Percentiles rank a stretch among this genome's conserved stretches.
Evolutionary conservation across 2,888 invertebrate species (phyloP).

Genomic region (Pheosia gnoma): DNA sequence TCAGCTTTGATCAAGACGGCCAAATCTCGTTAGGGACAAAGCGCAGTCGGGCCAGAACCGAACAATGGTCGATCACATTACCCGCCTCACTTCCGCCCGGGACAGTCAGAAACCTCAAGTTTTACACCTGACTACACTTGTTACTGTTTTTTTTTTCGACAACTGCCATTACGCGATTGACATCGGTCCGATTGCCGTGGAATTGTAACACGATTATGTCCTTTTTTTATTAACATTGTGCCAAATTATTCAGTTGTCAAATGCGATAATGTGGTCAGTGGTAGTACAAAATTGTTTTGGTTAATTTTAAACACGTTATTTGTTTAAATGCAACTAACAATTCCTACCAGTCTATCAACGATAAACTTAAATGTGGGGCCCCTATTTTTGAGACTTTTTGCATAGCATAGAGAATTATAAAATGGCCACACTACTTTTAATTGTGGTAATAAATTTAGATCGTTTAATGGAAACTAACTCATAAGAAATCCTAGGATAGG

Average conservation of each 20-base stretch:
- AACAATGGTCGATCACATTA: conserved; percentile 68
- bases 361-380: no score
- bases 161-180: conserved; percentile 56
- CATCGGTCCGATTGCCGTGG: conserved; percentile 33
- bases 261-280: conserved; percentile 14
- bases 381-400: no score
- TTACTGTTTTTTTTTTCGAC: conserved; percentile 49
- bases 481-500: conserved; percentile 5
- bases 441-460: neutral
- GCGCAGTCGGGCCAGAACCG: conserved; percentile 49
- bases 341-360: neutral
- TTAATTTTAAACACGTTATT: conserved; percentile 6
- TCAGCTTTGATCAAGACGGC: conserved; percentile 55
- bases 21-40: conserved; percentile 76
- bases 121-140: conserved; percentile 69
- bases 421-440: no score
- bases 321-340: neutral
- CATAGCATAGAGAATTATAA: no score
- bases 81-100: conserved; percentile 60
- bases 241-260: conserved; percentile 12
- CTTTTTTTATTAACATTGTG: conserved; percentile 19
- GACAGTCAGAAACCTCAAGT: conserved; percentile 60
- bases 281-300: conserved; percentile 11
- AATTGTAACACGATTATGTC: conserved; percentile 28
- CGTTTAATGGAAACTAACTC: neutral